Base-by-base conservation (phyloP, 2,113 vertebrate genomes). In the Solea solea region DNA sequence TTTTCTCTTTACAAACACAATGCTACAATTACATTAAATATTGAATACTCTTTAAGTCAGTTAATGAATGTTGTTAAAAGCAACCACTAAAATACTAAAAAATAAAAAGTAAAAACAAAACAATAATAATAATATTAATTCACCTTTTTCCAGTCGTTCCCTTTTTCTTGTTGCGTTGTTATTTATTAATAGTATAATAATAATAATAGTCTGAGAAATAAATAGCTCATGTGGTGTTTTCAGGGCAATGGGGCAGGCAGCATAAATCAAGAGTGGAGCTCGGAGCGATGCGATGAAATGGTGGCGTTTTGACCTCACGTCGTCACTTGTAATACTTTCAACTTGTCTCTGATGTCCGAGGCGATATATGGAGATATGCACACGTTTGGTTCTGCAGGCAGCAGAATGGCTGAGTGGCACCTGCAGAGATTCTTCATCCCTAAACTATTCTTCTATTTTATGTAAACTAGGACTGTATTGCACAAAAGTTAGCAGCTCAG, bases 1-100 rank as follows among this genome's bases (percentile, higher is more conserved):
- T 88, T 94, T 93, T 92, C 89, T 90, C 88, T 93, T 94, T 95
- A 94, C 94, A 95, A 94, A 94, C 93, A 95, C 94, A 95, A 94
- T 93, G 93, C 93, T 95, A 95, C 94, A 94, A 86, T 94, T 93
- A 95, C 93, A 95, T 95, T 94, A 94, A 94, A 95, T 95, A 94
- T 93, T 93, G 93, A 94, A 93, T 94, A 94, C 92, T 94, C 91
- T 94, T 93, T 90, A 94, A 93, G 91, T 94, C 93, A 95, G 91
- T 94, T 94, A 93, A 95, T 94, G 93, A 94, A 95, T 93, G 92
- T 92, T 93, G 93, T 94, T 94, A 94, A 94, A 94, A 94, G 91
- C 93, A 94, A 93, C 88, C 91, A 93, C 94, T 94, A 94, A 93
- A 93, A 92, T 94, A 91, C 93, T 93, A 93, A 90, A 88, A 88